Evolutionary conservation across 2,113 vertebrate species (phyloP), one percentile per base, ranked within the genome.

Genomic region (Dicrurus megarhynchus): DNA sequence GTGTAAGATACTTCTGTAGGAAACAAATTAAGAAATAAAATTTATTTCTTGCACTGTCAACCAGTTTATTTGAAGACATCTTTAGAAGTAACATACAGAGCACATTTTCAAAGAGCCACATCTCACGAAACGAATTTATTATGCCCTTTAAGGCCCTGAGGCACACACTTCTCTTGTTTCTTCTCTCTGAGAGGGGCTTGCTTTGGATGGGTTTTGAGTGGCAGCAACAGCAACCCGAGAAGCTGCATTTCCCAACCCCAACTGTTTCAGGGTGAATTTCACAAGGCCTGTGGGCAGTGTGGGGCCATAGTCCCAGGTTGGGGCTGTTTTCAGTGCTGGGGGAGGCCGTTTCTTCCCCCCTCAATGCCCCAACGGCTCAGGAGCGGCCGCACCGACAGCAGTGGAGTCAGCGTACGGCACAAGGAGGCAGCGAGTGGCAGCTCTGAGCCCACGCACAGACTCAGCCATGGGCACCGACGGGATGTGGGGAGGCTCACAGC

Each of bases 331-430:
- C 2, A 23, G 35, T 22, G 65, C 12, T 5, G 0, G 39, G 2
- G 9, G 11, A 27, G 22, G 2, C 2, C 16, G 13, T 7, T 61
- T 22, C 27, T 27, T 16, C 4, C 11, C n/a, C n/a, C 7, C 4
- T 1, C 33, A 16, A 3, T 7, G 2, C 4, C 65, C 23, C 53
- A 5, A 1, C 1, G 4, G 24, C 30, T 9, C 46, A 1, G 30
- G 35, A 15, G 4, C 11, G 18, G 64, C 79, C 9, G 10, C 46
- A 19, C 7, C 20, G 5, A 1, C 44, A 6, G 53, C 53, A 7
- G 1, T 3, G 41, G 33, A 6, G 16, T 0, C 17, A 9, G 57
- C 13, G 7, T 22, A 12, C 1, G 50, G 39, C 49, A 9, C 18
- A 6, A 7, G 39, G 18, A 22, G 47, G 59, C 59, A 7, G 57